Conservation (phyloP, 2,797 vertebrate species). For the Macrochelys suwanniensis region DNA sequence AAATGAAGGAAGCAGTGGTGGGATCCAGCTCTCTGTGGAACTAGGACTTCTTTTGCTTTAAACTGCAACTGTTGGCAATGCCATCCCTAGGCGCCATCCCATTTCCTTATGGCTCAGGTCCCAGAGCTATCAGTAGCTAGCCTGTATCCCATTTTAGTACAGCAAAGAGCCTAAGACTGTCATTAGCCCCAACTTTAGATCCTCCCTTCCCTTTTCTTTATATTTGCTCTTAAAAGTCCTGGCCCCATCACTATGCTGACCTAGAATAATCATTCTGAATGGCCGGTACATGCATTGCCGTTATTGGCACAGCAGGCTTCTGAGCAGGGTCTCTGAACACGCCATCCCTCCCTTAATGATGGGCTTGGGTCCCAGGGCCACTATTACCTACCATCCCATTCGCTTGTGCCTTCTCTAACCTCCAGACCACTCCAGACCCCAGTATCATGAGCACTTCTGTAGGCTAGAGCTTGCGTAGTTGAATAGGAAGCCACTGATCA, state of each 20-base stretch:
- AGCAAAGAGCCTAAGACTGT: background rate
- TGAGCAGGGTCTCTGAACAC: background rate
- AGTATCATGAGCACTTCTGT: background rate
- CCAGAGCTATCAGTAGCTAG: background rate
- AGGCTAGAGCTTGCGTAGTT: background rate
- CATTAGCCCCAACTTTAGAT: fast-evolving
- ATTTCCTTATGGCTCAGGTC: constrained; percentile 23
- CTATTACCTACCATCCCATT: background rate
- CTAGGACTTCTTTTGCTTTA: constrained; percentile 46
- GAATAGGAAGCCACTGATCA: background rate
- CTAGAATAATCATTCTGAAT: background rate
- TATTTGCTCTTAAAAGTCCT: fast-evolving
- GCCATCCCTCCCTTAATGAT: background rate
- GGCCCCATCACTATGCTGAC: fast-evolving
- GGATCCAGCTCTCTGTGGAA: constrained; percentile 8
- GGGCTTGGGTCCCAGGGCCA: background rate
- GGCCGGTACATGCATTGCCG: background rate
- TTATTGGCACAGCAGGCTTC: background rate
- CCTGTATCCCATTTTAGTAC: background rate
- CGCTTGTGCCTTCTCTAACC: fast-evolving
- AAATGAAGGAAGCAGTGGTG: background rate
- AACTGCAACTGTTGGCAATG: constrained; percentile 30
- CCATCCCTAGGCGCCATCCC: background rate
- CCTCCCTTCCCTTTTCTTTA: background rate
- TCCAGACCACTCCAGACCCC: background rate